Base-by-base conservation (phyloP, 2,113 vertebrate species). In the Seriola rivoliana region DNA sequence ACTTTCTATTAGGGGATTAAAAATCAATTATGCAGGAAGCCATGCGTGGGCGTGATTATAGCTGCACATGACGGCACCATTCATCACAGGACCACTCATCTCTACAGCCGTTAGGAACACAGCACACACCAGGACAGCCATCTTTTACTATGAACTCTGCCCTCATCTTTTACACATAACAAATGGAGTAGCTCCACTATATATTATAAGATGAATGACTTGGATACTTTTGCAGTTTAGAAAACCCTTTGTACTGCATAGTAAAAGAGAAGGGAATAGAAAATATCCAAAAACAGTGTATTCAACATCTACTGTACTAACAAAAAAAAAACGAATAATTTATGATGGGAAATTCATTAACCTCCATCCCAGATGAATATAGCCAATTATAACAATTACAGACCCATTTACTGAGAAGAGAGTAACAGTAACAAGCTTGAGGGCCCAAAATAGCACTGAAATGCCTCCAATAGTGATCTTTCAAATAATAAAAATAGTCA, bases 1-100 rank as follows among this genome's bases (percentile, higher is more conserved):
- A 94, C 94, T 95, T 95, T 95, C 93, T 95, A 95, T 95, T 95
- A 94, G 94, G 84, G 93, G 93, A 95, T 95, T 96, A 95, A 96
- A 95, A 95, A 95, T 95, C 94, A 95, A 95, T 95, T 95, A 95
- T 94, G 92, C 93, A 93, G 94, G 93, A 94, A 95, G 93, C 93
- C 93, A 94, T 93, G 93, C 93, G 88, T 95, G 91, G 94, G 94
- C 82, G 93, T 95, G 95, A 95, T 95, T 95, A 95, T 92, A 91
- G 92, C 91, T 80, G 86, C 63, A 92, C 92, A 93, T 91, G 93
- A 95, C 86, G 90, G 87, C 90, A 70, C 92, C 93, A 95, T 95
- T 95, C 93, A 95, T 94, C 94, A 95, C 89, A 88, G 89, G 88
- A 91, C 91, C 91, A 92, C 93, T 94, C 93, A 92, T 94, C 92